phyloP scores from a whole-genome alignment of 2,888 invertebrate genomes.

The Caenorhabditis auriculariae region DNA sequence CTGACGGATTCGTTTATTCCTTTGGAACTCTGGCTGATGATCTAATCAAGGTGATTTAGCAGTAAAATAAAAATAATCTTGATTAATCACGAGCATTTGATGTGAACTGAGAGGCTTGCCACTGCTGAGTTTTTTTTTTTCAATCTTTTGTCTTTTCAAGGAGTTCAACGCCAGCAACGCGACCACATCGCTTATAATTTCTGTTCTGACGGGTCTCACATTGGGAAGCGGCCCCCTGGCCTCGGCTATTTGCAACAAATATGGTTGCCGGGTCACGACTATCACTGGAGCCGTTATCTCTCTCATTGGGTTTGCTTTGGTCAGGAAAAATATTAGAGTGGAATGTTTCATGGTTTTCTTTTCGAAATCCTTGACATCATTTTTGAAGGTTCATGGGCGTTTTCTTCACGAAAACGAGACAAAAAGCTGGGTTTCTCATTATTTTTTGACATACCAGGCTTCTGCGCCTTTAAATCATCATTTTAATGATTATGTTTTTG shows the following conservation, averaged over 20 bases:
- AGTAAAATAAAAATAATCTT: too few relatives aligned
- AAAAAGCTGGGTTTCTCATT: too few relatives aligned
- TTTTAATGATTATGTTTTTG: too few relatives aligned
- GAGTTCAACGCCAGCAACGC: constrained; percentile 83
- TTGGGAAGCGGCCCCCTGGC: constrained; percentile 86
- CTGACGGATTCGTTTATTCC: constrained; percentile 95
- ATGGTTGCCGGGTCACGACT: constrained; percentile 85
- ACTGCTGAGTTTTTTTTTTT: neutral
- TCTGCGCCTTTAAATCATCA: too few relatives aligned
- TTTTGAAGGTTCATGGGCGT: too few relatives aligned
- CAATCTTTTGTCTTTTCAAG: constrained; percentile 7
- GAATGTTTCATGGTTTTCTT: too few relatives aligned
- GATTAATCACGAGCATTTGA: neutral
- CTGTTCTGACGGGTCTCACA: constrained; percentile 90
- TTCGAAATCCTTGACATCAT: too few relatives aligned
- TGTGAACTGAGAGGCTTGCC: neutral
- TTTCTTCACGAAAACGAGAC: too few relatives aligned
- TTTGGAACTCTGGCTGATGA: constrained; percentile 90
- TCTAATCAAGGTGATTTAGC: constrained; percentile 71
- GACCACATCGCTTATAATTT: constrained; percentile 87
- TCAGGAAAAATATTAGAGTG: too few relatives aligned
- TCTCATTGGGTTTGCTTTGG: constrained; percentile 68
- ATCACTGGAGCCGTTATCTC: constrained; percentile 80
- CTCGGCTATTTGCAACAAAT: constrained; percentile 90
- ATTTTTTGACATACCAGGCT: too few relatives aligned